These are phyloP conservation scores for Diplogasteroides magnus DNA, from an alignment of 1,140 invertebrate genomes.

Conservation along the genomic window DNA sequence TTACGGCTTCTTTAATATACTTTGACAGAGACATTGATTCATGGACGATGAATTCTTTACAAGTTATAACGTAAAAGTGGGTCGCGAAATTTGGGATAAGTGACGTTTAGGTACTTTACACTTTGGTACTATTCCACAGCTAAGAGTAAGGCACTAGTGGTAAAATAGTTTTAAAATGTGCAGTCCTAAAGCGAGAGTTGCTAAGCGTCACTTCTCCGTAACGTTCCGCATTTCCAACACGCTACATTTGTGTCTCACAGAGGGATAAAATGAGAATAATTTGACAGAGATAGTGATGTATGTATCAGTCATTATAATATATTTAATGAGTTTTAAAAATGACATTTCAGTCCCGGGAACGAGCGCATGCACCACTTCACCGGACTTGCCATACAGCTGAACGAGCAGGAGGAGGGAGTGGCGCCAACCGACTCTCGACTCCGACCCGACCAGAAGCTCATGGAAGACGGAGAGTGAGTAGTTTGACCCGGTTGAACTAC, in stretches of 20 bases:
- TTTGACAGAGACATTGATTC: constrained; percentile 14
- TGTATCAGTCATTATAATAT: neutral
- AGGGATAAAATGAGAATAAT: too few relatives aligned
- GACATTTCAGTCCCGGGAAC: constrained; percentile 60
- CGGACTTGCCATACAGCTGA: constrained; percentile 85
- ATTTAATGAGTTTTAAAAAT: neutral
- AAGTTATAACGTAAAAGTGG: too few relatives aligned
- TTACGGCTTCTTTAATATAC: constrained; percentile 7
- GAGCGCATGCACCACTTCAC: constrained; percentile 90
- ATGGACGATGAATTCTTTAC: too few relatives aligned
- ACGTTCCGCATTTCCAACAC: too few relatives aligned
- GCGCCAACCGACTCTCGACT: constrained; percentile 90
- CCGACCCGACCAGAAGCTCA: constrained; percentile 89
- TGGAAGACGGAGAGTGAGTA: constrained; percentile 75
- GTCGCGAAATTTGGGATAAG: too few relatives aligned
- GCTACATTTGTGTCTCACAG: too few relatives aligned
- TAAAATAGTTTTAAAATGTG: constrained; percentile 2
- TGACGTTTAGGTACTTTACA: too few relatives aligned
- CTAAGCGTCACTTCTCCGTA: too few relatives aligned
- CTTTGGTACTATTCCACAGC: too few relatives aligned
- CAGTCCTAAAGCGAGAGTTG: neutral
- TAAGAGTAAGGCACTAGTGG: too few relatives aligned
- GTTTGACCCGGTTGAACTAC: too few relatives aligned
- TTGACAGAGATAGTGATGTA: too few relatives aligned
- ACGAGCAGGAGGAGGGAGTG: constrained; percentile 83